phyloP scores from a whole-genome alignment of 2,888 invertebrate genomes.

The Hirtodrosophila alboralis region DNA sequence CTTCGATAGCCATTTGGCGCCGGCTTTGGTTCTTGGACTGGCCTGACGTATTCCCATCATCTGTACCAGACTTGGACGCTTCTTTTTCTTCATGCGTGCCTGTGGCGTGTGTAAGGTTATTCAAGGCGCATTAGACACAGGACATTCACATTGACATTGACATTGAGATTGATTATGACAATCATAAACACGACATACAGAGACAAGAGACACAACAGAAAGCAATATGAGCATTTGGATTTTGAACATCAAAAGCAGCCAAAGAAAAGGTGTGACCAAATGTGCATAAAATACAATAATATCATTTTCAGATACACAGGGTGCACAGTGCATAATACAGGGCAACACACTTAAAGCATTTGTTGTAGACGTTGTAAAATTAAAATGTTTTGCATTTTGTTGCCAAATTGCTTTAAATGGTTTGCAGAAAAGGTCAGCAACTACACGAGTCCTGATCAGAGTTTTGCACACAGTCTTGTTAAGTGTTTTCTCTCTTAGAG shows the following conservation, averaged over 20 bases:
- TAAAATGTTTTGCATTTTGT: constrained; percentile 55
- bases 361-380: constrained; percentile 16
- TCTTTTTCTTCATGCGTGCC: constrained; percentile 88
- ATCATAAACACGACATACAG: constrained; percentile 46
- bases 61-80: constrained; percentile 92
- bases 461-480: constrained; percentile 26
- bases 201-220: constrained; percentile 71
- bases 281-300: constrained; percentile 17
- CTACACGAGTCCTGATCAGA: constrained; percentile 59
- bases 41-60: constrained; percentile 91
- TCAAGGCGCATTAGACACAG: constrained; percentile 56
- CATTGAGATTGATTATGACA: too few species aligned
- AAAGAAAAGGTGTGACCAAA: constrained; percentile 18
- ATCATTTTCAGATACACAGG: constrained; percentile 13
- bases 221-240: constrained; percentile 1
- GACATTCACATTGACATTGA: too few species aligned
- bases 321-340: constrained; percentile 34
- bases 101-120: constrained; percentile 71
- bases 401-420: constrained; percentile 83
- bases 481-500: constrained; percentile 19
- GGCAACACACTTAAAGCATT: constrained; percentile 78
- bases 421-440: constrained; percentile 83
- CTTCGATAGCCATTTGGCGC: constrained; percentile 94
- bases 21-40: constrained; percentile 93
- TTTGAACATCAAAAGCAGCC: constrained; percentile 51